A percentile compares a stretch with the other conserved stretches of the same genome.
Conservation (phyloP, 2,797 vertebrate genomes). For the Melanotaenia nigrans region DNA sequence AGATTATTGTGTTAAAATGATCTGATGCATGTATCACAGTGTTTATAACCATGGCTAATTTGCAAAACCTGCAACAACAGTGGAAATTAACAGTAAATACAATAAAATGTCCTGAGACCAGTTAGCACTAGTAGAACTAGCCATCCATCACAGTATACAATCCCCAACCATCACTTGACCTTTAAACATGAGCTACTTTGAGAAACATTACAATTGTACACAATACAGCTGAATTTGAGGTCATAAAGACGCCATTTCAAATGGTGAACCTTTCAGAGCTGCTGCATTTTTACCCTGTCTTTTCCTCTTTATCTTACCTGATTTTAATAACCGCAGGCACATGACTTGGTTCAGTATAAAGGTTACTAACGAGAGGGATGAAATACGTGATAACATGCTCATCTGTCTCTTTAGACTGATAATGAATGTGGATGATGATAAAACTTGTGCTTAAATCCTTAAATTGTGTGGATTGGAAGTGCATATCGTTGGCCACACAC, state of each 20-base stretch:
- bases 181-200: conserved; percentile 33
- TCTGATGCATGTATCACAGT: too few species aligned
- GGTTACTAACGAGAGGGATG: conserved; percentile 54
- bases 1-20: too few species aligned
- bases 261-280: conserved; percentile 28
- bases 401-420: conserved; percentile 38
- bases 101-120: too few species aligned
- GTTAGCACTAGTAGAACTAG: too few species aligned
- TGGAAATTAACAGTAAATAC: too few species aligned
- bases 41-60: too few species aligned
- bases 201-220: conserved; percentile 25
- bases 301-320: conserved; percentile 51
- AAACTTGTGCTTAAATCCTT: conserved; percentile 13
- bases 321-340: conserved; percentile 56
- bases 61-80: too few species aligned
- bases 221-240: neutral
- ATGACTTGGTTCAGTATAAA: conserved; percentile 33
- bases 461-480: conserved; percentile 5
- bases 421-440: conserved; percentile 37
- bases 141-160: neutral
- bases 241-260: conserved; percentile 32
- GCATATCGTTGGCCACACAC: conserved; percentile 8
- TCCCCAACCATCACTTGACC: conserved; percentile 22
- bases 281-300: conserved; percentile 42
- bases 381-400: conserved; percentile 58